These are phyloP conservation scores for Nebria ingens DNA, from an alignment of 1,140 invertebrate genomes.

Conservation along the genomic window DNA sequence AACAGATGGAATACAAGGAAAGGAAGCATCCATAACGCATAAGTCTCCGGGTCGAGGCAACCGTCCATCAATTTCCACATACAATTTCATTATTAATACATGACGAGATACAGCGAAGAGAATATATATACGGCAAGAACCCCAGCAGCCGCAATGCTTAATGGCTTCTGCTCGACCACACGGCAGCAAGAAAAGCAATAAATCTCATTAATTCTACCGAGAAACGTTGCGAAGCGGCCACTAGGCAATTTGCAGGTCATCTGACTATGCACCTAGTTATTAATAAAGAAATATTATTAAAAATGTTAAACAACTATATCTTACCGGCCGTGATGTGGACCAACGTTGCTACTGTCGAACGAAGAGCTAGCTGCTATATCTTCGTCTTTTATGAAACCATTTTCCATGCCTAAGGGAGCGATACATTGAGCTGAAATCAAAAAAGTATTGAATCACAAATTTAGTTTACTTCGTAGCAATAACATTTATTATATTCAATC, in stretches of 20 bases:
- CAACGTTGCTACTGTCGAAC: slow-evolving; percentile 81
- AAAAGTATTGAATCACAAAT: too few relatives aligned
- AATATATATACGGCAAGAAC: neutral
- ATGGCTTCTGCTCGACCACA: slow-evolving; percentile 6
- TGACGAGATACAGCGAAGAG: neutral
- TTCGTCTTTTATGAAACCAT: slow-evolving; percentile 70
- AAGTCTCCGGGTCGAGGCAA: neutral
- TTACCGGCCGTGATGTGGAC: slow-evolving; percentile 85
- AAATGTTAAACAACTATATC: too few relatives aligned
- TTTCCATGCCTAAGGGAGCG: slow-evolving; percentile 83
- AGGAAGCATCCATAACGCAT: slow-evolving; percentile 2
- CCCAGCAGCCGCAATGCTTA: neutral
- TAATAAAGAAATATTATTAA: too few relatives aligned
- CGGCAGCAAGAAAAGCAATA: slow-evolving; percentile 2
- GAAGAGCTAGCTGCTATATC: slow-evolving; percentile 81
- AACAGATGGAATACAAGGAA: neutral
- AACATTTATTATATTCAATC: too few relatives aligned
- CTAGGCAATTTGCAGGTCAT: too few relatives aligned
- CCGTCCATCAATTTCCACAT: slow-evolving; percentile 1
- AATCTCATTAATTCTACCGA: neutral
- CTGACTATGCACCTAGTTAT: too few relatives aligned
- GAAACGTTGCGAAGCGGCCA: neutral
- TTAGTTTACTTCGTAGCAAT: too few relatives aligned
- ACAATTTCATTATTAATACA: slow-evolving; percentile 10
- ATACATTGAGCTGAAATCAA: slow-evolving; percentile 64